phyloP scores from a whole-genome alignment of 2,797 vertebrate species.

The Taenioides sp. region DNA sequence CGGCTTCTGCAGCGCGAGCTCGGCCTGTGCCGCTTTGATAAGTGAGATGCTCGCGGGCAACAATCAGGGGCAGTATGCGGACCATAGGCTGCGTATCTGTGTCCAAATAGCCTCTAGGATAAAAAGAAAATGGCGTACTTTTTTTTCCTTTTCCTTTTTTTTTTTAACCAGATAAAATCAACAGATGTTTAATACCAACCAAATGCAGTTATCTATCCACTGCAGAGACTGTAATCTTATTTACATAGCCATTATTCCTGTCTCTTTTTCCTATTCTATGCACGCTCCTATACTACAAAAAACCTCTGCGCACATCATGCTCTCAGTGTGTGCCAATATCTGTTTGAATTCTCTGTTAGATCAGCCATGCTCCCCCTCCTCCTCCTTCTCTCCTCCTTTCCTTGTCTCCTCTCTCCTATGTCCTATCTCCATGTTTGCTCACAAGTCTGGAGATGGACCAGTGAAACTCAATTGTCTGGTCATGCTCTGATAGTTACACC shows the following conservation, averaged over 20 bases:
- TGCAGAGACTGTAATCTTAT: constrained; percentile 29
- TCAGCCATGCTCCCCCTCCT: constrained; percentile 10
- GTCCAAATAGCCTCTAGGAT: constrained; percentile 28
- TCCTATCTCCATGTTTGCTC: constrained; percentile 40
- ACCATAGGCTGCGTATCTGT: constrained; percentile 4
- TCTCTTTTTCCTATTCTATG: constrained; percentile 42
- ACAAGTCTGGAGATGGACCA: constrained; percentile 62
- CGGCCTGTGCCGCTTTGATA: constrained; percentile 66
- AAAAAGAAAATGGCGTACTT: constrained; percentile 42
- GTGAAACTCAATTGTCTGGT: constrained; percentile 71
- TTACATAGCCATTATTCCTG: constrained; percentile 45
- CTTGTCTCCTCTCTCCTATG: constrained; percentile 17
- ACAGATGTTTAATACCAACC: constrained; percentile 44
- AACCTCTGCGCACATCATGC: constrained; percentile 59
- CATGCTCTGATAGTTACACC: constrained; percentile 51
- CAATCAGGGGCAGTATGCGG: constrained; percentile 13
- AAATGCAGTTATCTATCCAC: constrained; percentile 18
- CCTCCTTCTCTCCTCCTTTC: not conserved
- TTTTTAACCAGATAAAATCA: constrained; percentile 35
- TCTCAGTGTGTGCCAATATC: constrained; percentile 57
- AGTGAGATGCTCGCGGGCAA: constrained; percentile 50
- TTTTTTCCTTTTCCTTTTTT: constrained; percentile 35
- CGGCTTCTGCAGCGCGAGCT: constrained; percentile 86
- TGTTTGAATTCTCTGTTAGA: constrained; percentile 60
- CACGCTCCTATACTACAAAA: constrained; percentile 38